Evolutionary conservation across 2,888 invertebrate genomes (phyloP).

Genomic region (Metalampra italica): DNA sequence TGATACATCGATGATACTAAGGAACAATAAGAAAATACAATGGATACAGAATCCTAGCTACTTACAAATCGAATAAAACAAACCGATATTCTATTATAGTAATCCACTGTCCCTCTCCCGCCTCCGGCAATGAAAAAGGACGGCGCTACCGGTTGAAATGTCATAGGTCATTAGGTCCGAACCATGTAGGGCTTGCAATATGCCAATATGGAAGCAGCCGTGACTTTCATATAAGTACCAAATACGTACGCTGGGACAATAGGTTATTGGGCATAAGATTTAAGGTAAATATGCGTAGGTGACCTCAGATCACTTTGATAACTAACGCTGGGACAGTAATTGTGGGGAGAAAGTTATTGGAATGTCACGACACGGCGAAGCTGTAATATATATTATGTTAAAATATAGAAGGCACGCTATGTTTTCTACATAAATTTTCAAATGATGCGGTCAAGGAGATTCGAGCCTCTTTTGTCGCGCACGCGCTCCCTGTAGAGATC

Average conservation of each 20-base stretch:
- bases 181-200: conserved; percentile 73
- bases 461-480: too few relatives aligned
- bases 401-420: too few relatives aligned
- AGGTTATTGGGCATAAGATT: conserved; percentile 55
- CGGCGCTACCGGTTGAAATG: conserved; percentile 66
- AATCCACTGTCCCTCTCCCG: conserved; percentile 45
- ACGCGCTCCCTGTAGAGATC: too few relatives aligned
- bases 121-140: conserved; percentile 42
- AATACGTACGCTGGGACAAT: conserved; percentile 52
- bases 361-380: too few relatives aligned
- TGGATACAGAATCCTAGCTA: conserved; percentile 57
- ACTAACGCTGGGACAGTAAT: conserved; percentile 42
- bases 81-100: conserved; percentile 70
- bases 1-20: conserved; percentile 35
- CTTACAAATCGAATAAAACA: conserved; percentile 73
- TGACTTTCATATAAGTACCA: conserved; percentile 58
- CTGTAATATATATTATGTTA: too few relatives aligned
- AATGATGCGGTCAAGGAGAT: too few relatives aligned
- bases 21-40: conserved; percentile 62
- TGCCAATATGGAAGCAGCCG: conserved; percentile 75
- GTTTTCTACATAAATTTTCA: too few relatives aligned
- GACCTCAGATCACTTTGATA: conserved; percentile 67
- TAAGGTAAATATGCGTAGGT: conserved; percentile 58
- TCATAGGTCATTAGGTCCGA: conserved; percentile 76
- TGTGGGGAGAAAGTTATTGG: conserved; percentile 34